Evolutionary conservation across 2,888 invertebrate species (phyloP).

Genomic region (Incurvaria masculella): DNA sequence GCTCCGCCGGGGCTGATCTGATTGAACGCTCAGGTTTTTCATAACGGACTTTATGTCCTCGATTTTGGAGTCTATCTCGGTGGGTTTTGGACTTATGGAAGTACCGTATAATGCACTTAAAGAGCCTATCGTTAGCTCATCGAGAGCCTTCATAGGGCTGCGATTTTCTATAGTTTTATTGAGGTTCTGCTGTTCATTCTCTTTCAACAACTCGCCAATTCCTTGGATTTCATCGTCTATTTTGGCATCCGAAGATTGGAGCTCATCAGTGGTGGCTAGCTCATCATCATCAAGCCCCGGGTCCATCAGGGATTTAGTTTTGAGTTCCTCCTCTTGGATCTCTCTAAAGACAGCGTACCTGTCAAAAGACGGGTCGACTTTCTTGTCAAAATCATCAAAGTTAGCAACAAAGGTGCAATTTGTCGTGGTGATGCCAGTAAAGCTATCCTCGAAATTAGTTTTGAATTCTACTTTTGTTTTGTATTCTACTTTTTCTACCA

Average conservation of each 20-base stretch:
- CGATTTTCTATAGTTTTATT: slow-evolving; percentile 16
- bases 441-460: slow-evolving; percentile 65
- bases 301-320: slow-evolving; percentile 40
- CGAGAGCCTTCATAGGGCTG: slow-evolving; percentile 40
- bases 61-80: slow-evolving; percentile 42
- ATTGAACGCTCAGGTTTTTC: slow-evolving; percentile 32
- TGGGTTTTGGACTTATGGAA: slow-evolving; percentile 45
- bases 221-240: slow-evolving; percentile 21
- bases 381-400: slow-evolving; percentile 60
- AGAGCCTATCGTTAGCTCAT: slow-evolving; percentile 40
- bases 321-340: slow-evolving; percentile 72
- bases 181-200: neutral
- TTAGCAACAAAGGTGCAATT: slow-evolving; percentile 62
- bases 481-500: neutral
- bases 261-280: slow-evolving; percentile 24
- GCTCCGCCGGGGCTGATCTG: slow-evolving; percentile 36
- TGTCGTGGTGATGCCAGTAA: slow-evolving; percentile 37
- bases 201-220: neutral
- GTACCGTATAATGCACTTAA: slow-evolving; percentile 39
- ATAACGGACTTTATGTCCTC: slow-evolving; percentile 49
- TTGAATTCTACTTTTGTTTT: slow-evolving; percentile 27
- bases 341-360: slow-evolving; percentile 88
- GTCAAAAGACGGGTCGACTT: slow-evolving; percentile 63
- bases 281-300: slow-evolving; percentile 24
- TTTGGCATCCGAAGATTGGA: slow-evolving; percentile 40